Evolutionary conservation across 2,797 vertebrate genomes (phyloP).

Genomic region (Syngnathus acus): DNA sequence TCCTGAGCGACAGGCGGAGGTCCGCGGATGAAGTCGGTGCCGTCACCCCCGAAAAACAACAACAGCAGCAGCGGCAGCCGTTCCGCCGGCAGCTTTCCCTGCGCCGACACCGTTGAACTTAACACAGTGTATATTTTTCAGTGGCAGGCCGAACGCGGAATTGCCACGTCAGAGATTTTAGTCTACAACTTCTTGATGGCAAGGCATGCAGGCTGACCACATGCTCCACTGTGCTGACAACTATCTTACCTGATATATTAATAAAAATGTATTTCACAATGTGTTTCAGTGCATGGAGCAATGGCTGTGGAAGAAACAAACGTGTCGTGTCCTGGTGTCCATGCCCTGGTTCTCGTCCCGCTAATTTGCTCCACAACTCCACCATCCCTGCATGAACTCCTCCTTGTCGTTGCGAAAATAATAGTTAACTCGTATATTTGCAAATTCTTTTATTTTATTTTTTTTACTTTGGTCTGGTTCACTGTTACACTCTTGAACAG

Average conservation of each 20-base stretch:
- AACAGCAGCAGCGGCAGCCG: constrained; percentile 36
- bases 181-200: too few relatives aligned
- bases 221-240: too few relatives aligned
- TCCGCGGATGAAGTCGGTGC: constrained; percentile 40
- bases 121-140: not conserved
- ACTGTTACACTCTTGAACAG: too few relatives aligned
- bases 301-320: constrained; percentile 57
- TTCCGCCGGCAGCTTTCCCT: constrained; percentile 55
- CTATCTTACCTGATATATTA: too few relatives aligned
- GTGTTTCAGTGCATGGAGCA: constrained; percentile 63
- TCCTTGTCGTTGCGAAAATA: constrained; percentile 2
- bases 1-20: constrained; percentile 45
- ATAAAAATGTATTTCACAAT: constrained; percentile 16
- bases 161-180: too few relatives aligned
- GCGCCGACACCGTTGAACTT: constrained; percentile 60
- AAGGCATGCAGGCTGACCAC: too few relatives aligned
- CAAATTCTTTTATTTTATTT: not conserved
- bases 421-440: not conserved
- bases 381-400: not conserved
- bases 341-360: constrained; percentile 49
- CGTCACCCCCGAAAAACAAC: constrained; percentile 17
- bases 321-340: constrained; percentile 47
- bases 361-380: constrained; percentile 9
- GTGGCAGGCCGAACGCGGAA: not conserved
- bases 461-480: not conserved